These are phyloP conservation scores for Pogonocichla stellata DNA, from an alignment of 2,113 vertebrate genomes.

Conservation along the genomic window DNA sequence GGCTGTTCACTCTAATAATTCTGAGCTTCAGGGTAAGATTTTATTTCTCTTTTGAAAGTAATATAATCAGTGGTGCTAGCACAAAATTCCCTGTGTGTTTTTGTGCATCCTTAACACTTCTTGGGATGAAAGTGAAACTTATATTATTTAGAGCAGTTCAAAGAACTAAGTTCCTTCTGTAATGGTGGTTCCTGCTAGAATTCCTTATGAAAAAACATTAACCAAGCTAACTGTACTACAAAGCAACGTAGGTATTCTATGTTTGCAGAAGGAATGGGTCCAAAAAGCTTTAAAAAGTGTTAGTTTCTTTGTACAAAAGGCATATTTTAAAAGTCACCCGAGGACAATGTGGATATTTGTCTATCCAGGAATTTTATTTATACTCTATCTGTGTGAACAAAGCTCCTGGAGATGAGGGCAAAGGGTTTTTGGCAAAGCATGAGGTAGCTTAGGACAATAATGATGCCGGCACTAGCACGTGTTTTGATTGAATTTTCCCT, in stretches of 20 bases:
- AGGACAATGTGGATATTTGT: slow-evolving; percentile 53
- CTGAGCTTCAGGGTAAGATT: slow-evolving; percentile 66
- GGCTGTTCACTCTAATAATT: slow-evolving; percentile 70
- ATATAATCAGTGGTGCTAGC: slow-evolving; percentile 70
- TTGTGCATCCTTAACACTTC: slow-evolving; percentile 66
- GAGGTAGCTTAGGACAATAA: slow-evolving; percentile 45
- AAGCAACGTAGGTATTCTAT: slow-evolving; percentile 53
- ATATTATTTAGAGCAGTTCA: slow-evolving; percentile 64
- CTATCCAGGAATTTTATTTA: slow-evolving; percentile 58
- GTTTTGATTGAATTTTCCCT: slow-evolving; percentile 35
- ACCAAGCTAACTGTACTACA: slow-evolving; percentile 32
- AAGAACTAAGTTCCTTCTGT: slow-evolving; percentile 53
- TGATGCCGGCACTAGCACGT: slow-evolving; percentile 11
- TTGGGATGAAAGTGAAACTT: slow-evolving; percentile 64
- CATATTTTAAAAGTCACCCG: background rate
- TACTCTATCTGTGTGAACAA: slow-evolving; percentile 29
- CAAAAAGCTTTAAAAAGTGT: slow-evolving; percentile 57
- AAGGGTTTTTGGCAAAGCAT: slow-evolving; percentile 37
- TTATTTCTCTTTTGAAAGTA: slow-evolving; percentile 74
- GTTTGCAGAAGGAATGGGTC: slow-evolving; percentile 37
- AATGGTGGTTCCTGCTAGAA: slow-evolving; percentile 51
- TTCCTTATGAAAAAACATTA: slow-evolving; percentile 62
- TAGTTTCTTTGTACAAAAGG: slow-evolving; percentile 42
- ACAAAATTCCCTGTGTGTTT: slow-evolving; percentile 70
- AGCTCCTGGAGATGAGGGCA: slow-evolving; percentile 50